Base-by-base conservation (phyloP, 2,113 vertebrate genomes). In the Pedetes capensis region DNA sequence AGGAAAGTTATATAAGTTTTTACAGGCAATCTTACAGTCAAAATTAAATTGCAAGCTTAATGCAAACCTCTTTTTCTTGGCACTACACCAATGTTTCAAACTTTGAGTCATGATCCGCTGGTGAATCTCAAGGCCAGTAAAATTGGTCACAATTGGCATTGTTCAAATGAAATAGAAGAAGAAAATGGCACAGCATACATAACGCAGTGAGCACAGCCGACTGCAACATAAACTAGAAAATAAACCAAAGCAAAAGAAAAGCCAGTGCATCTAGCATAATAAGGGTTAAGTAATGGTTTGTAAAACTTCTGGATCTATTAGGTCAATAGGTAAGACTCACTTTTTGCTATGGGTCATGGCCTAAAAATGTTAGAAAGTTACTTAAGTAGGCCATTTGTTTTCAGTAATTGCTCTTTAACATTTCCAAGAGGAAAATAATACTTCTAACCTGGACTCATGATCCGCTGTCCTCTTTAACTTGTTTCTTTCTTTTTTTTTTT, bases 1-100 rank as follows among this genome's bases (percentile, higher is more conserved):
- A n/a, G 25, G 34, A 59, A 13, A 80, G 37, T 83, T 59, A 49
- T 49, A 18, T 53, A 69, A 49, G 81, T 88, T 39, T 95, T 51
- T 37, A 37, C 16, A 87, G 59, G 72, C 17, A 85, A 74, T 61
- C 72, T 55, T 69, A 66, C 86, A 49, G n/a, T 82, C 81, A 78
- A 68, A 87, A 82, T 71, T 57, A 76, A 90, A 90, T 20, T 82
- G 18, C 17, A 39, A 55, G 57, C 64, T 4, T 27, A 23, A 87
- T 89, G 55, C 64, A 74, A 93, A 53, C 55, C 42, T 59, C 64
- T 87, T 90, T 89, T 87, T 68, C 74, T 80, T 87, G 76, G 53
- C 64, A n/a, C 6, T 23, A 78, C 9, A 39, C 29, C 39, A 63
- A 51, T 32, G 18, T 59, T 59, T 91, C 74, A 78, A 53, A 83